These are phyloP conservation scores for Hylyphantes graminicola DNA, from an alignment of 1,140 invertebrate species.

Conservation along the genomic window DNA sequence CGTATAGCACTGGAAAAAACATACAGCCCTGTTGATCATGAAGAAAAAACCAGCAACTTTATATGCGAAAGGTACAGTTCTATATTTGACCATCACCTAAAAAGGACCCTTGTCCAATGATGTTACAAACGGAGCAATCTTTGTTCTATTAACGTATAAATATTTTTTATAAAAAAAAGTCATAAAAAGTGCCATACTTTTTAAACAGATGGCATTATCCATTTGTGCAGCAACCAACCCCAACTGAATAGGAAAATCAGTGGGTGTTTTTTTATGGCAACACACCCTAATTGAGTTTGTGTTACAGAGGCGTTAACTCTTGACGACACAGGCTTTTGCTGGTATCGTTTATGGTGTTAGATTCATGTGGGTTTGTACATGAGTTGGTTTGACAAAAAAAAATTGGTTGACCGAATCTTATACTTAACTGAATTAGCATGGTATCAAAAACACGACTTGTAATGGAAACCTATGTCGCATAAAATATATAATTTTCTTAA, in stretches of 20 bases:
- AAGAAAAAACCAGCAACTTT: background rate
- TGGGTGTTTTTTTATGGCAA: conserved; percentile 17
- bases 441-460: too few relatives aligned
- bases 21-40: conserved; percentile 3
- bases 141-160: too few relatives aligned
- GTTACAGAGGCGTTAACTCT: conserved; percentile 26
- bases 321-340: background rate
- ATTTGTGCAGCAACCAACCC: background rate
- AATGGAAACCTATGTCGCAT: too few relatives aligned
- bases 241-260: conserved; percentile 3
- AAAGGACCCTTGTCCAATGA: too few relatives aligned
- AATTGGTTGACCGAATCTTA: too few relatives aligned
- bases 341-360: too few relatives aligned
- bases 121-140: too few relatives aligned
- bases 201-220: conserved; percentile 9
- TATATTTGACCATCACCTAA: background rate
- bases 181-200: background rate
- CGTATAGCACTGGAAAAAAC: background rate
- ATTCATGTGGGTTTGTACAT: too few relatives aligned
- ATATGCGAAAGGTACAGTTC: background rate
- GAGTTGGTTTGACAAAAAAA: too few relatives aligned
- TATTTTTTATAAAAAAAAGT: too few relatives aligned
- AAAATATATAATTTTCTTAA: too few relatives aligned
- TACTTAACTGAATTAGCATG: too few relatives aligned
- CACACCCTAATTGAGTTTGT: conserved; percentile 23